Conservation (phyloP, 2,888 invertebrate genomes). For the Drosophila quinaria region DNA sequence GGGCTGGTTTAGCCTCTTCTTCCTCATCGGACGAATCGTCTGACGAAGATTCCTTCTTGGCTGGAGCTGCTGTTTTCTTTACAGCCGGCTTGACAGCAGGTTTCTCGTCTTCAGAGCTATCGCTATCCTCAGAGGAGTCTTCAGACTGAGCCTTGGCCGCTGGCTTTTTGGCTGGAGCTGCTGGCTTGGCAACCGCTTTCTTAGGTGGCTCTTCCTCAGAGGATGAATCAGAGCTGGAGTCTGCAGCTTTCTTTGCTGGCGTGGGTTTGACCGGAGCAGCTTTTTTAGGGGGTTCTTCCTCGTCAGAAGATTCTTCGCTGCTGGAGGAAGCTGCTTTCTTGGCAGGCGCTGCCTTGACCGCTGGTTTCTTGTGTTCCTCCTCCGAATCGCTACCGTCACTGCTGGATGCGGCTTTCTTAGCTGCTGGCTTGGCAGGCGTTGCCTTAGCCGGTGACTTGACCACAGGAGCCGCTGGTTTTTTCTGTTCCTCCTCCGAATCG, state of each 20-base stretch:
- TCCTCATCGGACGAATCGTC: constrained; percentile 62
- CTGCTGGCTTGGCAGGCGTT: too few relatives aligned
- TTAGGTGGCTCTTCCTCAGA: constrained; percentile 81
- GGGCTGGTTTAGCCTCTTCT: constrained; percentile 29
- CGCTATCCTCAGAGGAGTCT: constrained; percentile 80
- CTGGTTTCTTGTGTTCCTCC: too few relatives aligned
- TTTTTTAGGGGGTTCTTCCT: constrained; percentile 49
- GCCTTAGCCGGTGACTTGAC: constrained; percentile 1
- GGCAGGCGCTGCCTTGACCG: constrained; percentile 14
- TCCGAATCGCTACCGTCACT: too few relatives aligned
- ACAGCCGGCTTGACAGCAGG: constrained; percentile 74
- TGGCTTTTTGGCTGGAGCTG: constrained; percentile 38
- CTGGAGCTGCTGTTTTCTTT: constrained; percentile 68
- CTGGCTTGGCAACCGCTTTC: constrained; percentile 46
- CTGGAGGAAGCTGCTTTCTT: constrained; percentile 38
- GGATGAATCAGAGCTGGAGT: constrained; percentile 84
- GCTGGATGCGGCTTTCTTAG: too few relatives aligned
- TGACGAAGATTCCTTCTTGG: constrained; percentile 80
- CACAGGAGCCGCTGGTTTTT: constrained; percentile 10
- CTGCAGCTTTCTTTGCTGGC: constrained; percentile 61
- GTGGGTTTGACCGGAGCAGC: constrained; percentile 35
- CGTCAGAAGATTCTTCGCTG: constrained; percentile 55
- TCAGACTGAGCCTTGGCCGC: constrained; percentile 58
- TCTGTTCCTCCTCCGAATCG: constrained; percentile 20
- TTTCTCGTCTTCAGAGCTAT: constrained; percentile 63